These are phyloP conservation scores for Ophion costatus DNA, from an alignment of 2,888 invertebrate genomes.

Conservation along the genomic window DNA sequence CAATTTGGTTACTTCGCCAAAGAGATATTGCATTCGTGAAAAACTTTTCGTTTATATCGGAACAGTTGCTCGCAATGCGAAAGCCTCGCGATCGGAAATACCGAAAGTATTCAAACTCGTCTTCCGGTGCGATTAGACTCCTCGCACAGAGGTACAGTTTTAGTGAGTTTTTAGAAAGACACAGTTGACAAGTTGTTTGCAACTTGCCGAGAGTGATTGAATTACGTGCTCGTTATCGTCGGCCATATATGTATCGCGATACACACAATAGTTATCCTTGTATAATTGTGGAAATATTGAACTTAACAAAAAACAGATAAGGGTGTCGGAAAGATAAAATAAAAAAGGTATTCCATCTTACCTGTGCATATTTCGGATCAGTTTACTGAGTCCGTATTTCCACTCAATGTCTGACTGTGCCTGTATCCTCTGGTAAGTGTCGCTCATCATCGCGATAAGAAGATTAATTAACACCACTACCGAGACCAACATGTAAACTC, in stretches of 20 bases:
- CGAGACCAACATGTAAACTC: conserved; percentile 98
- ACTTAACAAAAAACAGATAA: not conserved
- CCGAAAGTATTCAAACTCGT: conserved; percentile 3
- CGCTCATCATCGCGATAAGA: conserved; percentile 99
- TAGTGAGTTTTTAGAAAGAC: not conserved
- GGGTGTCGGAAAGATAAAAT: not conserved
- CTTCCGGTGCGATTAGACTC: conserved; percentile 2
- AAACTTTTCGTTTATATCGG: not conserved
- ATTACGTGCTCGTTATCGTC: conserved; percentile 7
- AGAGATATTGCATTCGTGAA: not conserved
- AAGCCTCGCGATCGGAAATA: not conserved
- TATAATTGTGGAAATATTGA: not conserved
- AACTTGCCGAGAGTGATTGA: not conserved
- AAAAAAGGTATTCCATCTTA: conserved; percentile 70
- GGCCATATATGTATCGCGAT: too few species aligned
- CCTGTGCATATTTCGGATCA: conserved; percentile 91
- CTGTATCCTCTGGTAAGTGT: conserved; percentile 99
- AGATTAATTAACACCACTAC: conserved; percentile 99
- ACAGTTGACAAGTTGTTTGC: not conserved
- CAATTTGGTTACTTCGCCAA: not conserved
- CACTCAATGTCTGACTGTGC: conserved; percentile 93
- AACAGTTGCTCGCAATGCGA: not conserved
- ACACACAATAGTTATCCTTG: not conserved
- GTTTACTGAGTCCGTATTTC: conserved; percentile 91
- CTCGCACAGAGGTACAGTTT: not conserved